Percentiles rank a stretch among this genome's conserved stretches.
Evolutionary conservation across 2,113 vertebrate species (phyloP).

Genomic region (Nothoprocta perdicaria): DNA sequence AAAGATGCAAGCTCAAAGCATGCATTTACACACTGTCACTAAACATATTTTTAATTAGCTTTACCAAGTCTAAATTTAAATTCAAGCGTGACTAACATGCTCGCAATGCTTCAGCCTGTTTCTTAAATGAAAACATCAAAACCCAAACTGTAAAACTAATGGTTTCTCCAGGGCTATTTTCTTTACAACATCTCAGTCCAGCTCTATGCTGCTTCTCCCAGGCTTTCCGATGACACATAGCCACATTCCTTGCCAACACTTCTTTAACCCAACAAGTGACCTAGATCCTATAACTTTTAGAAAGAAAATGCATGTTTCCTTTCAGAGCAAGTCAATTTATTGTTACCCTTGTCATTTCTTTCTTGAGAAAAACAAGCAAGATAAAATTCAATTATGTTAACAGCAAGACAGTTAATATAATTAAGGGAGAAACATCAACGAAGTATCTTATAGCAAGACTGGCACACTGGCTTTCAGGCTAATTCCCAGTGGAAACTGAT

Average conservation of each 20-base stretch:
- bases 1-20: constrained; percentile 35
- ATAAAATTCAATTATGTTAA: not conserved
- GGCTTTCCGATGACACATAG: constrained; percentile 40
- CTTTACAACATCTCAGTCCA: constrained; percentile 32
- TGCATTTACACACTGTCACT: constrained; percentile 25
- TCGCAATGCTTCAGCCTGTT: constrained; percentile 35
- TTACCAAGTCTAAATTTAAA: constrained; percentile 69
- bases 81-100: constrained; percentile 25
- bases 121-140: constrained; percentile 67
- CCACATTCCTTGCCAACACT: constrained; percentile 8
- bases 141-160: constrained; percentile 45
- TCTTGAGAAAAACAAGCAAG: not conserved
- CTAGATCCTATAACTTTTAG: not conserved
- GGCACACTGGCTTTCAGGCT: not conserved
- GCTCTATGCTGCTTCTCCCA: constrained; percentile 5
- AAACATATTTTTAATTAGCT: constrained; percentile 65
- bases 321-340: not conserved
- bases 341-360: not conserved
- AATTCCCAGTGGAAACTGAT: not conserved
- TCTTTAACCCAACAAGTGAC: constrained; percentile 46
- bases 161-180: constrained; percentile 59
- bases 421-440: not conserved
- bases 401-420: not conserved
- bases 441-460: not conserved
- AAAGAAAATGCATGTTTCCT: not conserved